A percentile compares a stretch with the other conserved stretches of the same genome.
These are phyloP conservation scores for Anhinga rufa DNA, from an alignment of 2,113 vertebrate genomes.

Conservation along the genomic window DNA sequence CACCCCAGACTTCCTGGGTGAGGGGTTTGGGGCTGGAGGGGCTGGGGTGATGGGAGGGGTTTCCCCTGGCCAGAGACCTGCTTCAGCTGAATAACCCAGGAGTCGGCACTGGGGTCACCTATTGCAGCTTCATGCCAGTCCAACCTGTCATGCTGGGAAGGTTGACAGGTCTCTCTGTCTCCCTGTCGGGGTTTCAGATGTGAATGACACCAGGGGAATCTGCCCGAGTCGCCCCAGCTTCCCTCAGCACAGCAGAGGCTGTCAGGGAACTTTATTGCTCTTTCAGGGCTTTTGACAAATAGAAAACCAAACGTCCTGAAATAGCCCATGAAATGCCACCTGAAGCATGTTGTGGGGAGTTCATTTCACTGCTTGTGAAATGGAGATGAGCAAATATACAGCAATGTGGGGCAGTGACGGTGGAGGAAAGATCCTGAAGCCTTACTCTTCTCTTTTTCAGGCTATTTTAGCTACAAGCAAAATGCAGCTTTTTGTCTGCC, in stretches of 20 bases:
- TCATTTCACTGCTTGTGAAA: not conserved
- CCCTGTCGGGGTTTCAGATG: not conserved
- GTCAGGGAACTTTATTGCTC: not conserved
- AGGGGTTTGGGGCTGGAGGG: not conserved
- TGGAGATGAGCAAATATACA: not conserved
- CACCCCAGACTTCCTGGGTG: not conserved
- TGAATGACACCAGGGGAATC: not conserved
- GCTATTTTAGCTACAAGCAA: constrained; percentile 72
- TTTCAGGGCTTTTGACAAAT: not conserved
- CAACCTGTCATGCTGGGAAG: not conserved
- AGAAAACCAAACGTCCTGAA: not conserved
- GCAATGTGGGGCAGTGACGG: accelerated
- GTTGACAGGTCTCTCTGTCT: not conserved
- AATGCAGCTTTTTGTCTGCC: constrained; percentile 75
- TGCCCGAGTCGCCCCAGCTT: accelerated
- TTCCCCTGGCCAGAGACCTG: not conserved
- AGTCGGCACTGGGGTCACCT: not conserved
- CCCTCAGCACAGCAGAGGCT: not conserved
- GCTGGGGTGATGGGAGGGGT: accelerated
- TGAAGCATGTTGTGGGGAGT: accelerated
- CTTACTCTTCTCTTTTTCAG: constrained; percentile 48
- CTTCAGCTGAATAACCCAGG: not conserved
- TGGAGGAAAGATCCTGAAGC: not conserved
- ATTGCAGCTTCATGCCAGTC: not conserved
- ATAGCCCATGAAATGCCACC: not conserved